A percentile compares a stretch with the other conserved stretches of the same genome.
Evolutionary conservation across 2,797 vertebrate genomes (phyloP).

Genomic region (Ispidina picta): DNA sequence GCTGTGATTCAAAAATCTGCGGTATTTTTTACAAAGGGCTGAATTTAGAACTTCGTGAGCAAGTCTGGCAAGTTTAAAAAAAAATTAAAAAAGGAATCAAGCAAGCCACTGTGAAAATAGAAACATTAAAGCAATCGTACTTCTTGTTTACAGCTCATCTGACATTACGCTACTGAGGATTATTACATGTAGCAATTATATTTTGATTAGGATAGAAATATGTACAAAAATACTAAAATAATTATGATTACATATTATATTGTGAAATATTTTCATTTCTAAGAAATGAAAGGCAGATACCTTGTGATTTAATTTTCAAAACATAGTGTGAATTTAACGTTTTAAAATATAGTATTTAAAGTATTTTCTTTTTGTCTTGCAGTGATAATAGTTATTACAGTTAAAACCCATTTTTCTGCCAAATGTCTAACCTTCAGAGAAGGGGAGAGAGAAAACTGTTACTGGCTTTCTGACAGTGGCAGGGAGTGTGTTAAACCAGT

Average conservation of each 20-base stretch:
- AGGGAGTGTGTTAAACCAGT: slow-evolving; percentile 87
- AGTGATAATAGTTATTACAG: slow-evolving; percentile 42
- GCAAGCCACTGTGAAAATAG: slow-evolving; percentile 27
- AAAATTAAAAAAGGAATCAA: neutral
- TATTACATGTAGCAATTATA: slow-evolving; percentile 56
- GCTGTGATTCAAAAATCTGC: neutral
- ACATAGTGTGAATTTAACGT: neutral
- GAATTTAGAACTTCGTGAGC: neutral
- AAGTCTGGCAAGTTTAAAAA: neutral
- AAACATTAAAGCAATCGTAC: slow-evolving; percentile 49
- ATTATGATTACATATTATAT: too few species aligned
- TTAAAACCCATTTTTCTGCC: slow-evolving; percentile 50
- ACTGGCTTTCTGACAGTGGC: slow-evolving; percentile 84
- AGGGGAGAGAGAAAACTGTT: slow-evolving; percentile 77
- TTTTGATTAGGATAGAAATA: slow-evolving; percentile 37
- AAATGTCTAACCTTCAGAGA: slow-evolving; percentile 77
- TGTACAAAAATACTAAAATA: neutral
- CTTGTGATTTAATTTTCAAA: slow-evolving; percentile 40
- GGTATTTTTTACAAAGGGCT: neutral
- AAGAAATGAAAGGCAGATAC: neutral
- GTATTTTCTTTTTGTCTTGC: slow-evolving; percentile 61
- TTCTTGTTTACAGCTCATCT: slow-evolving; percentile 53
- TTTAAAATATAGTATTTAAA: slow-evolving; percentile 26
- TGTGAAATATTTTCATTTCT: neutral
- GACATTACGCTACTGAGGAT: slow-evolving; percentile 20